Evolutionary conservation across 2,797 vertebrate species (phyloP).

Genomic region (Rhabdomys pumilio): DNA sequence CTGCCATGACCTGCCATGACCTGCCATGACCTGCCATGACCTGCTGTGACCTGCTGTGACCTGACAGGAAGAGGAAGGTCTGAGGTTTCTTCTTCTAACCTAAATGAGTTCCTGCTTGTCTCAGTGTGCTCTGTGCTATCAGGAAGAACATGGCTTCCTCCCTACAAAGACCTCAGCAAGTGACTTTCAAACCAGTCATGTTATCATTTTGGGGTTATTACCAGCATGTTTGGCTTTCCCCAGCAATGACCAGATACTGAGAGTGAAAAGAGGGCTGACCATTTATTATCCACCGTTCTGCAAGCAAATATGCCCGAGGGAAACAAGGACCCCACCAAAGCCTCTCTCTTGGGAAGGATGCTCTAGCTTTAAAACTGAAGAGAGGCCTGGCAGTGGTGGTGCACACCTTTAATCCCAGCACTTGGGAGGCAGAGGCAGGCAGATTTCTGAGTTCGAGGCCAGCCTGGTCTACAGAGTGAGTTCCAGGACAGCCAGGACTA

Average conservation of each 20-base stretch:
- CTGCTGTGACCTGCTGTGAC: neutral
- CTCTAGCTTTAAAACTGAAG: neutral
- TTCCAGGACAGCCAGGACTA: no score
- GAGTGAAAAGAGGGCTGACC: neutral
- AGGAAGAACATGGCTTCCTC: slow-evolving; percentile 37
- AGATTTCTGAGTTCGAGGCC: no score
- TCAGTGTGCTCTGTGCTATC: neutral
- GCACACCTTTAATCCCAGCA: no score
- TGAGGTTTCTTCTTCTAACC: slow-evolving; percentile 64
- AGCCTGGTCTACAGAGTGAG: no score
- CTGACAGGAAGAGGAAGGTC: slow-evolving; percentile 66
- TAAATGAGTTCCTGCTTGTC: slow-evolving; percentile 24
- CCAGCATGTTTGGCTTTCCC: neutral
- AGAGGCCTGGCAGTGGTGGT: no score
- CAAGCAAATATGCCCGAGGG: neutral
- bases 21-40: neutral
- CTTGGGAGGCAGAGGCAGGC: no score
- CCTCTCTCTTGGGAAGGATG: neutral
- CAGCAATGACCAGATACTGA: neutral
- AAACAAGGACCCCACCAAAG: neutral
- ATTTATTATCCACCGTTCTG: neutral
- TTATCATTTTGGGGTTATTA: neutral
- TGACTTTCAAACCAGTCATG: no score
- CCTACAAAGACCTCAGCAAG: neutral
- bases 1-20: neutral